These are phyloP conservation scores for Seira ritae DNA, from an alignment of 2,888 invertebrate species.

Conservation along the genomic window DNA sequence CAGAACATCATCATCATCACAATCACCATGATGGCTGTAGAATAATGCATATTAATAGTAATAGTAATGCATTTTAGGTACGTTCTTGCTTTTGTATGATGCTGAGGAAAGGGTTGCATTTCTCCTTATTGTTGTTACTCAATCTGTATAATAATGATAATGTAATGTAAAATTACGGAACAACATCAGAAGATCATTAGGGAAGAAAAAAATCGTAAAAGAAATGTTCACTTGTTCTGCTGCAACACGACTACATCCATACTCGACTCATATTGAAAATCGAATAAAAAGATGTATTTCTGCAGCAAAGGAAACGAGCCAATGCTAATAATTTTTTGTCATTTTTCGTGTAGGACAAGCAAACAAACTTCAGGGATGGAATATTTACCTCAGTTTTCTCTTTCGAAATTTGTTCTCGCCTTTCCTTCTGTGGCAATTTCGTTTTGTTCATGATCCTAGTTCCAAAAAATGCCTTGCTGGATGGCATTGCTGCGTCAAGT, in stretches of 20 bases:
- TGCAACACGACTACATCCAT: neutral
- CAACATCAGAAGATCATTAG: constrained; percentile 63
- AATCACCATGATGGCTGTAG: too few species aligned
- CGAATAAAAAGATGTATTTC: neutral
- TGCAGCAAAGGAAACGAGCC: constrained; percentile 45
- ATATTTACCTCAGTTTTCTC: constrained; percentile 53
- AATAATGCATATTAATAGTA: too few species aligned
- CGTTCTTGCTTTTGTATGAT: too few species aligned
- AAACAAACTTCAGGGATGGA: constrained; percentile 36
- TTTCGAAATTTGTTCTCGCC: too few species aligned
- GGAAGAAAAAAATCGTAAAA: constrained; percentile 45
- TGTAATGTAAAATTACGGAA: constrained; percentile 61
- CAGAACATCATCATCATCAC: too few species aligned
- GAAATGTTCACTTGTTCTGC: constrained; percentile 29
- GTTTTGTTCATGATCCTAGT: constrained; percentile 28
- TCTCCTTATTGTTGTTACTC: constrained; percentile 57
- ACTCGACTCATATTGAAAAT: neutral
- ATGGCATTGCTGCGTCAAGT: neutral
- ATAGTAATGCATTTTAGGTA: too few species aligned
- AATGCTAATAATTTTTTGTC: constrained; percentile 32
- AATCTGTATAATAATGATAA: constrained; percentile 58
- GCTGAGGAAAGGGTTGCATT: constrained; percentile 31
- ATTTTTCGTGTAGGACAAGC: too few species aligned
- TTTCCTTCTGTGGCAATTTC: constrained; percentile 50
- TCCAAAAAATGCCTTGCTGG: constrained; percentile 27